A percentile compares a stretch with the other conserved stretches of the same genome.
phyloP scores from a whole-genome alignment of 2,797 vertebrate species.

The Antrozous pallidus region DNA sequence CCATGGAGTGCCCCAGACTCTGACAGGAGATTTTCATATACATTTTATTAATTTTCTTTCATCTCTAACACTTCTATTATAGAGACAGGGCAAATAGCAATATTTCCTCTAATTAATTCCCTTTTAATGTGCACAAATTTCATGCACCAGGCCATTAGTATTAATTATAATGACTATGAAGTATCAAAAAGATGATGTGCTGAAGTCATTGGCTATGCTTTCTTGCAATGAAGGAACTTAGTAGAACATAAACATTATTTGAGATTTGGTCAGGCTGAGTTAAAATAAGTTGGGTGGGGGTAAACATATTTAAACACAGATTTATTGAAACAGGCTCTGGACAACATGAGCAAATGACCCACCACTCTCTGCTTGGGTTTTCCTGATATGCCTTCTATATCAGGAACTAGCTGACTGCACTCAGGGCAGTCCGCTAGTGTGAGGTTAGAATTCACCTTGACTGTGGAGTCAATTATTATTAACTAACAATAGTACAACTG shows the following conservation, averaged over 20 bases:
- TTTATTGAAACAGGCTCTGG: not conserved
- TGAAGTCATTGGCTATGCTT: not conserved
- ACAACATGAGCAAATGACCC: not conserved
- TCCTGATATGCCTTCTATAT: not conserved
- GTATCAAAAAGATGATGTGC: not conserved
- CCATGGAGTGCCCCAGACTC: too few relatives aligned
- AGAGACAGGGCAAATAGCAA: too few relatives aligned
- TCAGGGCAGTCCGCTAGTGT: not conserved
- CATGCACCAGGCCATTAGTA: not conserved
- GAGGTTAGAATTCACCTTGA: not conserved
- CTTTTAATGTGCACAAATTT: too few relatives aligned
- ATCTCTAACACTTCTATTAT: too few relatives aligned
- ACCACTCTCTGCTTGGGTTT: not conserved
- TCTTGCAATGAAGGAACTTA: not conserved
- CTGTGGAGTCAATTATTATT: not conserved
- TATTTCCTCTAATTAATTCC: too few relatives aligned
- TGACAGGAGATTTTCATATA: too few relatives aligned
- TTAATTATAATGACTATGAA: not conserved
- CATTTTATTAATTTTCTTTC: too few relatives aligned
- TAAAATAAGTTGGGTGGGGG: not conserved
- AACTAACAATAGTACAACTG: not conserved
- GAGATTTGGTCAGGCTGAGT: not conserved
- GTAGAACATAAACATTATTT: not conserved
- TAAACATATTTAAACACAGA: not conserved
- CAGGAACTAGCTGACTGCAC: not conserved